A percentile compares a stretch with the other conserved stretches of the same genome.
Conservation (phyloP, 2,113 vertebrate species). For the Danionella cerebrum region DNA sequence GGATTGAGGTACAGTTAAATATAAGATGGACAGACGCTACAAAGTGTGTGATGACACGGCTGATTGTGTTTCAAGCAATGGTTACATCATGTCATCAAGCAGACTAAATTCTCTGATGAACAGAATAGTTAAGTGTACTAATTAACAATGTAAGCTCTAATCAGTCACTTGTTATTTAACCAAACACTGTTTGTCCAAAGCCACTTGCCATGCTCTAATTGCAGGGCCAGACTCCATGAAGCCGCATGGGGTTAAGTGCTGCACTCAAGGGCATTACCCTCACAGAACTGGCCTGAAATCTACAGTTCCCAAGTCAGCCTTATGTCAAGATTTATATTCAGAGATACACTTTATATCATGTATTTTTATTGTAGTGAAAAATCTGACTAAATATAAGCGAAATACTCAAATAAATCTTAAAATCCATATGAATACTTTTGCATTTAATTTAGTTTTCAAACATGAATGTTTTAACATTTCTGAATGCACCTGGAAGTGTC, state of each 20-base stretch:
- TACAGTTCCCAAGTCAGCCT: background rate
- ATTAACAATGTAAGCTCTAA: background rate
- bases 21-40: no score
- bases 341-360: no score
- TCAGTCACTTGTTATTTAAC: conserved; percentile 14
- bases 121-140: conserved; percentile 2
- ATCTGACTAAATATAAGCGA: no score
- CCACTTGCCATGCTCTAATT: background rate
- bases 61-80: background rate
- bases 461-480: conserved; percentile 28
- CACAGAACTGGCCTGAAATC: background rate
- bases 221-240: conserved; percentile 11
- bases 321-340: no score
- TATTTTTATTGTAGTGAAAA: no score
- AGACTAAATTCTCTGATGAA: background rate
- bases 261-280: conserved; percentile 8
- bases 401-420: no score
- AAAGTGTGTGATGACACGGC: background rate
- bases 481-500: conserved; percentile 32
- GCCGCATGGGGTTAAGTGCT: background rate
- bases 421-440: no score
- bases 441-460: conserved; percentile 17
- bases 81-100: conserved; percentile 9
- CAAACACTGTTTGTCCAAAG: conserved; percentile 12
- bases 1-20: no score